phyloP scores from a whole-genome alignment of 2,888 invertebrate species.

The Meteorus cinctellus region DNA sequence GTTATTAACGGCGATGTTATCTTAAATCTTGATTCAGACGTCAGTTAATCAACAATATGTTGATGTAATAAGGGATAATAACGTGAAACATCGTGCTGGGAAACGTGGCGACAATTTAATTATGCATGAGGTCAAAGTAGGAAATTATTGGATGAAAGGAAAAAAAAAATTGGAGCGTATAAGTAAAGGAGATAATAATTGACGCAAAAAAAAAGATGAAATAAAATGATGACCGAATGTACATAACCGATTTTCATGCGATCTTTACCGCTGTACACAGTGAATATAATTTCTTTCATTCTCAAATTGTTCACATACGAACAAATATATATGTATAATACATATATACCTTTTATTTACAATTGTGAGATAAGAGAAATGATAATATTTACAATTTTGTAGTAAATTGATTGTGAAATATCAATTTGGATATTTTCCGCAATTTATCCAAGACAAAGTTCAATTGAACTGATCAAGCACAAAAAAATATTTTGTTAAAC shows the following conservation, averaged over 20 bases:
- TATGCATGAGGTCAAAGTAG: neutral
- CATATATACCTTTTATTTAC: neutral
- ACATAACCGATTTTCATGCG: neutral
- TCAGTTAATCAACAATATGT: constrained; percentile 41
- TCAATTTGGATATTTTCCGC: too few relatives aligned
- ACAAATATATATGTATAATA: constrained; percentile 4
- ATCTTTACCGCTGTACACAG: neutral
- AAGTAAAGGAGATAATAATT: neutral
- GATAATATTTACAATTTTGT: neutral
- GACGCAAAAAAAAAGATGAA: neutral
- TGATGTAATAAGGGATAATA: neutral
- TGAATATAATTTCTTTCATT: neutral
- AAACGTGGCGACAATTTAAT: neutral
- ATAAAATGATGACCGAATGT: neutral
- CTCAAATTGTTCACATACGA: neutral
- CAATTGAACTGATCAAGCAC: too few relatives aligned
- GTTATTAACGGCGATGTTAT: constrained; percentile 62
- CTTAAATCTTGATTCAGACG: constrained; percentile 53
- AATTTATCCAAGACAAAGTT: too few relatives aligned
- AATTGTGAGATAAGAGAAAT: neutral
- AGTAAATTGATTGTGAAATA: neutral
- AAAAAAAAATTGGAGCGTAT: too few relatives aligned
- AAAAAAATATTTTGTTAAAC: too few relatives aligned
- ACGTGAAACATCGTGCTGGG: neutral
- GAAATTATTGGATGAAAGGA: constrained; percentile 6